These are phyloP conservation scores for Porites rus DNA, from an alignment of 92 coral and sea anemone genomes.

Conservation along the genomic window DNA sequence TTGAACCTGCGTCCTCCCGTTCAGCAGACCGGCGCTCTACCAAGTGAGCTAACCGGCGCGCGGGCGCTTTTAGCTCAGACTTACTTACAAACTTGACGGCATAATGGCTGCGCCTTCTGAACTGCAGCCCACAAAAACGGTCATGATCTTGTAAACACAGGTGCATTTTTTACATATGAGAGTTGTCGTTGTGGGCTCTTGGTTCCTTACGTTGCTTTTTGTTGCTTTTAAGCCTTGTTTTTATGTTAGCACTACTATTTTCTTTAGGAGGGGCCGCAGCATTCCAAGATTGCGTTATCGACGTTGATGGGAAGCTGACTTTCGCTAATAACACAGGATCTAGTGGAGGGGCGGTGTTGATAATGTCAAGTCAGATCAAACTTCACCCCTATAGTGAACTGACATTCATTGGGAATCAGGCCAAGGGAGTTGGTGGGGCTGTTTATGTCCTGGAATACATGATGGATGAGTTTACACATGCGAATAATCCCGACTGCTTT, in stretches of 20 bases:
- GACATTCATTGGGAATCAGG: conserved; percentile 69
- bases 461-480: conserved; percentile 68
- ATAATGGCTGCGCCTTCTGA: no score
- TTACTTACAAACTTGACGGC: no score
- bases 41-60: no score
- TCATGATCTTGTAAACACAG: no score
- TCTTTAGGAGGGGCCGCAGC: conserved; percentile 69
- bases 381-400: conserved; percentile 74
- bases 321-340: conserved; percentile 71
- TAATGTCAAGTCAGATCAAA: conserved; percentile 78
- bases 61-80: no score
- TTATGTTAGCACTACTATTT: rapidly evolving
- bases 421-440: conserved; percentile 80
- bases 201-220: no score
- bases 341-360: conserved; percentile 77
- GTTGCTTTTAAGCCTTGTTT: no score
- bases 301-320: conserved; percentile 68
- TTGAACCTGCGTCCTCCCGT: no score
- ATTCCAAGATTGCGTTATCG: conserved; percentile 62
- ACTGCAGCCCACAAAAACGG: no score
- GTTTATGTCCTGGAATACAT: conserved; percentile 56
- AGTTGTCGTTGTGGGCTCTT: no score
- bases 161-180: no score
- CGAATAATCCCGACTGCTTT: conserved; percentile 81
- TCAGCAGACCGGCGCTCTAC: no score